Evolutionary conservation across 2,113 vertebrate species (phyloP).

Genomic region (Osmerus mordax): DNA sequence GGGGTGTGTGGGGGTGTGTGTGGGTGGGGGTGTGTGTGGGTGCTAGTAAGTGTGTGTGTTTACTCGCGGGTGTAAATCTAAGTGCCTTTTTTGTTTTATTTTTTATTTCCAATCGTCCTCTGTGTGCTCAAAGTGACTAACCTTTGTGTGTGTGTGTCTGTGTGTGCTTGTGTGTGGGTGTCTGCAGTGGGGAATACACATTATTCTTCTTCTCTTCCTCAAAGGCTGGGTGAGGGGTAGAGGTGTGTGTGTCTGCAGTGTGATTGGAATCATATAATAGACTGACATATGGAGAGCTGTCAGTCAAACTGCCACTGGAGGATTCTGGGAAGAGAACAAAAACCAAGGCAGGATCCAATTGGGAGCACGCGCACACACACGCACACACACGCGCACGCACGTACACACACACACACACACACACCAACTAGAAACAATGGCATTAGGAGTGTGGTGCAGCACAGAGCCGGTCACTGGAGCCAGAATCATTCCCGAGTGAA

Average conservation of each 20-base stretch:
- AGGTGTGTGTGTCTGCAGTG: conserved; percentile 54
- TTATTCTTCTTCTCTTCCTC: conserved; percentile 50
- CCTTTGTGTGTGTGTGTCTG: conserved; percentile 35
- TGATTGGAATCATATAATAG: conserved; percentile 73
- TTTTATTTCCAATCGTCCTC: conserved; percentile 64
- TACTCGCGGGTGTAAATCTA: conserved; percentile 2
- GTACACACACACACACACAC: conserved; percentile 9
- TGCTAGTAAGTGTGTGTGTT: conserved; percentile 31
- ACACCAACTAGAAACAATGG: not conserved
- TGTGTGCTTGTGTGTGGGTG: conserved; percentile 40
- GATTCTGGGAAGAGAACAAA: conserved; percentile 56
- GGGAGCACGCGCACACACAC: conserved; percentile 22
- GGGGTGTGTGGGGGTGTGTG: too few species aligned
- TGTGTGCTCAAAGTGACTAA: conserved; percentile 54
- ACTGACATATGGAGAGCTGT: conserved; percentile 66
- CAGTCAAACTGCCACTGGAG: conserved; percentile 66
- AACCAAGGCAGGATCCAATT: conserved; percentile 44
- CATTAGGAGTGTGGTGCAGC: too few species aligned
- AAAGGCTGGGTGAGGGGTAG: conserved; percentile 50
- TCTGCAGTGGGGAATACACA: conserved; percentile 55
- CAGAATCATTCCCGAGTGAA: too few species aligned
- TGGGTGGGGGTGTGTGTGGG: conserved; percentile 27
- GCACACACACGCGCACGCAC: conserved; percentile 32
- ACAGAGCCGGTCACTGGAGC: too few species aligned
- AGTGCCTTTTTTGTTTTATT: conserved; percentile 15